A percentile compares a stretch with the other conserved stretches of the same genome.
These are phyloP conservation scores for Microdon myrmicae DNA, from an alignment of 2,888 invertebrate genomes.

Conservation along the genomic window DNA sequence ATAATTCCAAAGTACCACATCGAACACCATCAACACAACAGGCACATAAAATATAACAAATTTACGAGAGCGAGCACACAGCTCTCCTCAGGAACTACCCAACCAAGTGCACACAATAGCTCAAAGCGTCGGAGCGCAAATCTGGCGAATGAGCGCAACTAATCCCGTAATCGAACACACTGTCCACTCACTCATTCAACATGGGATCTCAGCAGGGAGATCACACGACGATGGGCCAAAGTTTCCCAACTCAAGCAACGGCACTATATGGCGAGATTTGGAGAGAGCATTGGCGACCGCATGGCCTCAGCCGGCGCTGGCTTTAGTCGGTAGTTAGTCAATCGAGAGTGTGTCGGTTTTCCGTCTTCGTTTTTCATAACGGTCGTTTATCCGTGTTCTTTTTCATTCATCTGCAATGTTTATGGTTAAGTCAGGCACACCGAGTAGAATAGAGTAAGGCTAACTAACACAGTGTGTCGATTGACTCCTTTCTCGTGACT, in stretches of 20 bases:
- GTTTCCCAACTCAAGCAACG: too few species aligned
- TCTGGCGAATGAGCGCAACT: slow-evolving; percentile 43
- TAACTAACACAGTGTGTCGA: slow-evolving; percentile 17
- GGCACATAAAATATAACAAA: slow-evolving; percentile 40
- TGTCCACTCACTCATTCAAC: slow-evolving; percentile 34
- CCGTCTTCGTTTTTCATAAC: slow-evolving; percentile 37
- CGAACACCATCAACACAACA: slow-evolving; percentile 22
- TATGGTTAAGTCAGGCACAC: slow-evolving; percentile 41
- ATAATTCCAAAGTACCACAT: background rate
- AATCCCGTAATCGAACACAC: slow-evolving; percentile 39
- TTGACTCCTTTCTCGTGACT: slow-evolving; percentile 1
- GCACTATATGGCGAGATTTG: too few species aligned
- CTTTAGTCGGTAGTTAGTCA: too few species aligned
- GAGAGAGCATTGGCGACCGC: slow-evolving; percentile 17
- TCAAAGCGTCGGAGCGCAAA: slow-evolving; percentile 31
- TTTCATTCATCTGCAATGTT: slow-evolving; percentile 46
- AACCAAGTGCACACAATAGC: slow-evolving; percentile 28
- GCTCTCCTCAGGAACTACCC: slow-evolving; percentile 36
- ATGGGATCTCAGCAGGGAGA: too few species aligned
- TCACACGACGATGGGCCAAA: too few species aligned
- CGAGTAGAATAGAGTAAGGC: slow-evolving; percentile 7
- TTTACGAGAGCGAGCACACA: slow-evolving; percentile 40
- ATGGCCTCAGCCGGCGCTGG: slow-evolving; percentile 11
- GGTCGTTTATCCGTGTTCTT: slow-evolving; percentile 34
- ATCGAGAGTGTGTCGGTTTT: too few species aligned